Percentiles rank a stretch among this genome's conserved stretches.
phyloP scores from a whole-genome alignment of 2,797 vertebrate genomes.

The Gorsachius magnificus region DNA sequence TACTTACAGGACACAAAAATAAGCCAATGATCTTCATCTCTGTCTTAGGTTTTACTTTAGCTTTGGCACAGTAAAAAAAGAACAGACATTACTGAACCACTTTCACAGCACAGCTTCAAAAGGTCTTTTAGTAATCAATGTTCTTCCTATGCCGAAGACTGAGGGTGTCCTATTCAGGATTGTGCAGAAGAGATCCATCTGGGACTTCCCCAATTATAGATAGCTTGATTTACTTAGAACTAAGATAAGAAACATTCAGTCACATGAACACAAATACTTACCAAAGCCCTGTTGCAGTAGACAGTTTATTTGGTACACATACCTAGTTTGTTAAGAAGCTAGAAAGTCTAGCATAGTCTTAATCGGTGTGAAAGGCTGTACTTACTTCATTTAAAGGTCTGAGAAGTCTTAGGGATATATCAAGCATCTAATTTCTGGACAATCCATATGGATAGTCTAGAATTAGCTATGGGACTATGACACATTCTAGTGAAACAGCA shows the following conservation, averaged over 20 bases:
- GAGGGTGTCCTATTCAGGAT: background rate
- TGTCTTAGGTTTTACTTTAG: background rate
- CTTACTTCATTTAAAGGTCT: background rate
- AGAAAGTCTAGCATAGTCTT: background rate
- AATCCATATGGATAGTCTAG: background rate
- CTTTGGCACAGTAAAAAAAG: background rate
- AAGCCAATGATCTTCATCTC: background rate
- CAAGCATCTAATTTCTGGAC: background rate
- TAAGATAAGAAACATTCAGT: background rate
- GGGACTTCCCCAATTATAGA: background rate
- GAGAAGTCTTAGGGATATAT: background rate
- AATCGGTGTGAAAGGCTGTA: background rate
- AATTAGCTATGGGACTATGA: background rate
- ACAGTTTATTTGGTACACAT: background rate
- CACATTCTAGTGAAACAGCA: background rate
- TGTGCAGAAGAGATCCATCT: background rate
- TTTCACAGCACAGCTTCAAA: background rate
- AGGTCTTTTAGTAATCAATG: background rate
- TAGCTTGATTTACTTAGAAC: background rate
- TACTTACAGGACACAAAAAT: background rate
- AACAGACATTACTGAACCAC: background rate
- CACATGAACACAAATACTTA: background rate
- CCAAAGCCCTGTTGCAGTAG: background rate
- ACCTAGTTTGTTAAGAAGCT: background rate
- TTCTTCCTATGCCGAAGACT: background rate